Evolutionary conservation across 92 coral and sea anemone species (phyloP), one percentile per base, ranked within the genome.

Genomic region (Actinernus sp.): DNA sequence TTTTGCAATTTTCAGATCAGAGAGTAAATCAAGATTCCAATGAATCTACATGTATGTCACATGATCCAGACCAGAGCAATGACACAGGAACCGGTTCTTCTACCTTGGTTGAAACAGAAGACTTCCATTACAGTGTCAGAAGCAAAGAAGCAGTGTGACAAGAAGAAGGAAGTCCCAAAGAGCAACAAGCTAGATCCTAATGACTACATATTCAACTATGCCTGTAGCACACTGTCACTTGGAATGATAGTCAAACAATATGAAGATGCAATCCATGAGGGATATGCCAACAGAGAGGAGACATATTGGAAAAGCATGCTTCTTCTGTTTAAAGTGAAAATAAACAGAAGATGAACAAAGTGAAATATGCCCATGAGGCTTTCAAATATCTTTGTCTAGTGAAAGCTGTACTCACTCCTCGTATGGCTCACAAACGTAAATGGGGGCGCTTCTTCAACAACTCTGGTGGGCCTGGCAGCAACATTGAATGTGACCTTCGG

Each of bases 311-410:
- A 78, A 23, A 39, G 58, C 33, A 26, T 47, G 28, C 52, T 79
- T 56, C 70, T 79, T 22, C 61, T 79, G 40, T 68, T 79, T 58
- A 79, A 79, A 44, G 71, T 59, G 16, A 61, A 59, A 34, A 20
- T 69, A 26, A 79, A 79, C 70, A 79, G 19, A 63, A 79, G 40
- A 34, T 61, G 58, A 79, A 71, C 56, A 49, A 73, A 52, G 68
- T 54, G n/a, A 79, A 79, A 59, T 70, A 79, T 68, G 85, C 85
- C 32, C 51, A 59, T 77, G 72, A 78, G 48, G 38, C 78, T 11
- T 68, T 68, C 57, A 78, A 68, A 49, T 59, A 78, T 52, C 78
- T 79, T 17, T 51, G 73, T 17, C 57, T 70, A 12, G 37, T 58
- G 3, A 49, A 78, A 47, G 76, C 77, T 22, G 56, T 40, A 1